A percentile compares a stretch with the other conserved stretches of the same genome.
Conservation (phyloP, 2,888 invertebrate species). For the Dione juno region DNA sequence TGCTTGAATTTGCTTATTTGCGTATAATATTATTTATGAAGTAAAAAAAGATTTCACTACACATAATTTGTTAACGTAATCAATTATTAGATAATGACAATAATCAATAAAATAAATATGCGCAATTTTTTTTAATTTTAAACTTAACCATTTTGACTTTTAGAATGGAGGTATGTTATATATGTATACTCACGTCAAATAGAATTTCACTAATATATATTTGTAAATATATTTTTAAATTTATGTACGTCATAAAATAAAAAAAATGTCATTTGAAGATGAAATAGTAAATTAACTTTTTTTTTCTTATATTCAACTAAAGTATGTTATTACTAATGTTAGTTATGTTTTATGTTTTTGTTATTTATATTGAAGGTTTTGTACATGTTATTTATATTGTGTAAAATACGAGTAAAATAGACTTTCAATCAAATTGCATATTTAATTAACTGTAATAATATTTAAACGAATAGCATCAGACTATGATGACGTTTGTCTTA, state of each 20-base stretch:
- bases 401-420: constrained; percentile 1
- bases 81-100: too few species aligned
- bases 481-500: constrained; percentile 1
- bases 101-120: too few species aligned
- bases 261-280: too few species aligned
- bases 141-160: not conserved
- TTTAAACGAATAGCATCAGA: not conserved
- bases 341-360: too few species aligned
- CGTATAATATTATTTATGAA: not conserved
- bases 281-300: too few species aligned
- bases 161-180: not conserved
- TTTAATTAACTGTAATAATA: not conserved
- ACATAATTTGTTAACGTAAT: not conserved
- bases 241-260: too few species aligned
- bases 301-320: too few species aligned
- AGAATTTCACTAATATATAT: too few species aligned
- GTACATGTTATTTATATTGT: too few species aligned
- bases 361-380: not conserved
- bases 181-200: too few species aligned
- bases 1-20: constrained; percentile 2
- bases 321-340: too few species aligned
- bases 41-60: not conserved
- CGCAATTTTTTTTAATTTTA: not conserved
- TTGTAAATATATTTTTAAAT: too few species aligned
- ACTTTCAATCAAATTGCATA: not conserved